Evolutionary conservation across 2,797 vertebrate species (phyloP).

Genomic region (Phyllotis vaccarum): DNA sequence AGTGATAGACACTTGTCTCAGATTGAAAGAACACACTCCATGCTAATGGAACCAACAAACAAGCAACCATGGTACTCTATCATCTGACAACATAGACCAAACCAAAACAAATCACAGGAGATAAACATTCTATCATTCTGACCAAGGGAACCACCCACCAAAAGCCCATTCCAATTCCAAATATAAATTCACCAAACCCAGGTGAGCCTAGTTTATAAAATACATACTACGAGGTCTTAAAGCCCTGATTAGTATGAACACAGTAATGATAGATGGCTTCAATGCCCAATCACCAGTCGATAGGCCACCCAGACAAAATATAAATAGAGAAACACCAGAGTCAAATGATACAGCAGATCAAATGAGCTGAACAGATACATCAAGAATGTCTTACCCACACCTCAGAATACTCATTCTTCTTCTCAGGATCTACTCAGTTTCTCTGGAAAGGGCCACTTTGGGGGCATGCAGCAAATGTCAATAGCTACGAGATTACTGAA

Average conservation of each 20-base stretch:
- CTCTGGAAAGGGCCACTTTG: not conserved
- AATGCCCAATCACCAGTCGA: not conserved
- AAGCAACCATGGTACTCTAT: not conserved
- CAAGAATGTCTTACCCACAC: not conserved
- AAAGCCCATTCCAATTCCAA: not conserved
- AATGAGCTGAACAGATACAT: not conserved
- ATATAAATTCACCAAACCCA: not conserved
- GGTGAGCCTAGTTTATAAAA: not conserved
- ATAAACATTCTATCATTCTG: not conserved
- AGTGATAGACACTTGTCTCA: not conserved
- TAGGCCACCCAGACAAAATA: not conserved
- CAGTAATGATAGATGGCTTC: not conserved
- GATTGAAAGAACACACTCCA: not conserved
- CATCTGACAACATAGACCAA: not conserved
- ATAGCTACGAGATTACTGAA: not conserved
- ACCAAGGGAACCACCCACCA: not conserved
- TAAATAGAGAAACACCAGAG: not conserved
- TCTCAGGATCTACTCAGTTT: not conserved
- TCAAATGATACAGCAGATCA: not conserved
- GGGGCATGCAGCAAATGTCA: not conserved
- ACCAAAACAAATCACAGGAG: not conserved
- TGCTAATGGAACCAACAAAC: not conserved
- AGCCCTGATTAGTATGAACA: not conserved
- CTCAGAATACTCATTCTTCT: not conserved
- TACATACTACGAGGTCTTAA: not conserved